Conservation (phyloP, 2,888 invertebrate species). For the Tipula vernalis region DNA sequence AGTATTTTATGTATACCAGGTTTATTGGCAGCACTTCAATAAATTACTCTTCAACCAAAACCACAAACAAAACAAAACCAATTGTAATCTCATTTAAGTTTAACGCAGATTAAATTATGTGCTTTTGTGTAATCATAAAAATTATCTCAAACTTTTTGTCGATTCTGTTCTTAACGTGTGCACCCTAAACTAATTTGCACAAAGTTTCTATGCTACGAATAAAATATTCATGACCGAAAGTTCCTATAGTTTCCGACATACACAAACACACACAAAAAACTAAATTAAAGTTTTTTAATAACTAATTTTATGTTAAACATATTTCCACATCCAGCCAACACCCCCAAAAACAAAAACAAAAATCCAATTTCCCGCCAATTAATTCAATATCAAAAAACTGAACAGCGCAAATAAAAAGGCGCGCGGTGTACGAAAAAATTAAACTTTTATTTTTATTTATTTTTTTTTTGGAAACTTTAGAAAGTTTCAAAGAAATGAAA, state of each 20-base stretch:
- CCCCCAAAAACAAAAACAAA: not conserved
- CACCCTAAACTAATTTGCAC: not conserved
- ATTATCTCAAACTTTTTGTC: not conserved
- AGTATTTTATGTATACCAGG: not conserved
- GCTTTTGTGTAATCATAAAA: not conserved
- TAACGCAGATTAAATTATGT: not conserved
- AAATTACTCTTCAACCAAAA: not conserved
- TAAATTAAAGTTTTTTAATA: constrained; percentile 4
- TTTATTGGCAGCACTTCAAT: not conserved
- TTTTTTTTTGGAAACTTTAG: not conserved
- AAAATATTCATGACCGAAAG: not conserved
- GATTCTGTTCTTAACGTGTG: not conserved
- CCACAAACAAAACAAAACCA: no score
- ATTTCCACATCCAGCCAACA: not conserved
- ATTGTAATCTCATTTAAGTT: not conserved
- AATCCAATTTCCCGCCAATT: not conserved
- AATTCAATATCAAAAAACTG: not conserved
- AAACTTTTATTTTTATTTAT: not conserved
- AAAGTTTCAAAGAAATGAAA: not conserved
- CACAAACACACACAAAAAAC: not conserved
- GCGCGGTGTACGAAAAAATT: not conserved
- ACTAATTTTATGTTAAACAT: not conserved
- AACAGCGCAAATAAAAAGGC: not conserved
- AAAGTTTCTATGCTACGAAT: not conserved
- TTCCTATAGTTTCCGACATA: not conserved